These are phyloP conservation scores for Alitta virens DNA, from an alignment of 2,888 invertebrate genomes.

Conservation along the genomic window DNA sequence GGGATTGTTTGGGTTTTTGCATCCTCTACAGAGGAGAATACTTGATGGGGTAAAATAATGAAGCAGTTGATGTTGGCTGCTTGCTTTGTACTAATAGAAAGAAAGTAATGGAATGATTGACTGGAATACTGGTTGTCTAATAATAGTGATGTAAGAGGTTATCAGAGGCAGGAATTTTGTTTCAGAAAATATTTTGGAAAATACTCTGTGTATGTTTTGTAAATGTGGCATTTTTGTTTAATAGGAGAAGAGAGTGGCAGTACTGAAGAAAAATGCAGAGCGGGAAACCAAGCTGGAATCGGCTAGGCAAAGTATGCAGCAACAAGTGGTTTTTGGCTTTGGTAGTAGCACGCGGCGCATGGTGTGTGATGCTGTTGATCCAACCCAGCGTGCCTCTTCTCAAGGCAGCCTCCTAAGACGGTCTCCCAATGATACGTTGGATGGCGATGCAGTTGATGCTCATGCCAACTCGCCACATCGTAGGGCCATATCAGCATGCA, in stretches of 20 bases:
- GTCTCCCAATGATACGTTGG: slow-evolving; percentile 1
- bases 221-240: not conserved
- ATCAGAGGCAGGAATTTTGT: no score
- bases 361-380: slow-evolving; percentile 13
- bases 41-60: no score
- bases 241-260: not conserved
- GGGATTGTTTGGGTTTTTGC: no score
- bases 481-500: slow-evolving; percentile 15
- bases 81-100: no score
- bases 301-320: not conserved
- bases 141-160: no score
- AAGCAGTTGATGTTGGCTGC: no score
- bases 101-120: no score
- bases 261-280: not conserved
- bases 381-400: slow-evolving; percentile 7
- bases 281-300: not conserved
- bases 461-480: not conserved
- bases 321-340: slow-evolving; percentile 8
- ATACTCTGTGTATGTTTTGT: not conserved
- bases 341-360: slow-evolving; percentile 17
- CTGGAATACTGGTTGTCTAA: no score
- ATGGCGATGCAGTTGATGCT: not conserved
- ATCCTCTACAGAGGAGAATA: no score
- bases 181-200: no score
- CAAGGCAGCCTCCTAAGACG: slow-evolving; percentile 9